Evolutionary conservation across 1,140 invertebrate species (phyloP).

Genomic region (Diorhabda carinulata): DNA sequence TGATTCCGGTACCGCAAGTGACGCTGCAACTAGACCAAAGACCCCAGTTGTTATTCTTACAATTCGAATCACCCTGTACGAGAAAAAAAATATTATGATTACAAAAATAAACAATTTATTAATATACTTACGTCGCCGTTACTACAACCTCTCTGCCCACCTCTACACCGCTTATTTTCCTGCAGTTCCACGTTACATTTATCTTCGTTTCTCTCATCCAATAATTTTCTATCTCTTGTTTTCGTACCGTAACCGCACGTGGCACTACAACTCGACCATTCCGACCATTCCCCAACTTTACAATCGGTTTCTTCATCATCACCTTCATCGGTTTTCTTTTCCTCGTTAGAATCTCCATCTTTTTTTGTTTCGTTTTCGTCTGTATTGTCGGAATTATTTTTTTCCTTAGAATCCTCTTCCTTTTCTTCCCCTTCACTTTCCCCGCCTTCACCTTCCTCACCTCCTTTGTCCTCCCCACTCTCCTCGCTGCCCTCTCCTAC

Average conservation of each 20-base stretch:
- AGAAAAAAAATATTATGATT: neutral
- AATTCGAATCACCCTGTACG: constrained; percentile 17
- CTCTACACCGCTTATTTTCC: constrained; percentile 27
- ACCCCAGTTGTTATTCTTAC: constrained; percentile 56
- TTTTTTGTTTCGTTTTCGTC: neutral
- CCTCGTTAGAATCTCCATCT: neutral
- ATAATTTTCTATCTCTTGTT: constrained; percentile 17
- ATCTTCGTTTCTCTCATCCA: constrained; percentile 14
- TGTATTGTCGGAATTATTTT: neutral
- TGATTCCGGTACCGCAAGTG: constrained; percentile 69
- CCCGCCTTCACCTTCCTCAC: neutral
- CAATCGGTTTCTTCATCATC: constrained; percentile 11
- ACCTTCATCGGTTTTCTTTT: neutral
- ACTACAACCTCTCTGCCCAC: constrained; percentile 6
- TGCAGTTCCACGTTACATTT: constrained; percentile 19
- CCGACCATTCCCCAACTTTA: constrained; percentile 51
- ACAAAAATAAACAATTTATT: neutral
- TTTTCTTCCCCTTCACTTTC: neutral
- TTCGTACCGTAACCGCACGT: constrained; percentile 52
- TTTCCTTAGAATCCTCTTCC: neutral
- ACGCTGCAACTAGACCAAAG: constrained; percentile 72
- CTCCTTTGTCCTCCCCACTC: neutral
- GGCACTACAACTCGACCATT: constrained; percentile 60
- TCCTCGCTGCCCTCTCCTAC: neutral
- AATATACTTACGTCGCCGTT: constrained; percentile 1